Evolutionary conservation across 2,888 invertebrate species (phyloP).

Genomic region (Rhagium mordax): DNA sequence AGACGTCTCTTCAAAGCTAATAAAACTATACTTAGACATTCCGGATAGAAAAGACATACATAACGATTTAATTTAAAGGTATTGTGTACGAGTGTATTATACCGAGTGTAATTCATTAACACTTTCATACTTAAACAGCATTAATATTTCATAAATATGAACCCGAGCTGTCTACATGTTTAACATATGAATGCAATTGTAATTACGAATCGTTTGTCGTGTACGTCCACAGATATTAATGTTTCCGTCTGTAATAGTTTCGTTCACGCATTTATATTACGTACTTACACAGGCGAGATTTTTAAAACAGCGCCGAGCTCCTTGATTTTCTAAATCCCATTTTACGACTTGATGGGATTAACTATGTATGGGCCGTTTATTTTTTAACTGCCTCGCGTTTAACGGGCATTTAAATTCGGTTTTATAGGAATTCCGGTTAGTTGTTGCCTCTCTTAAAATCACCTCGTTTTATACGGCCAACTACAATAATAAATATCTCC

Average conservation of each 20-base stretch:
- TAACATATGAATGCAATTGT: slow-evolving; percentile 30
- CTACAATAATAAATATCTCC: too few species aligned
- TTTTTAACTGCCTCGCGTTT: not conserved
- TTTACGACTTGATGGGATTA: slow-evolving; percentile 14
- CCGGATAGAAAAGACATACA: not conserved
- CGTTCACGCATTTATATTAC: slow-evolving; percentile 22
- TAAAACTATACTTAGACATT: not conserved
- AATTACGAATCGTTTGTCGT: slow-evolving; percentile 23
- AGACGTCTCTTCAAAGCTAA: too few species aligned
- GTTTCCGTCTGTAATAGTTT: slow-evolving; percentile 20
- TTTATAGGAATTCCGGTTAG: not conserved
- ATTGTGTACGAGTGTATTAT: not conserved
- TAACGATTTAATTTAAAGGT: not conserved
- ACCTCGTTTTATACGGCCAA: not conserved
- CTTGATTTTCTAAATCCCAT: slow-evolving; percentile 7
- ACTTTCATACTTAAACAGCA: not conserved
- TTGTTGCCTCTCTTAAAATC: not conserved
- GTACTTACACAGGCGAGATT: slow-evolving; percentile 4
- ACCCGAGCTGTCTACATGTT: slow-evolving; percentile 13
- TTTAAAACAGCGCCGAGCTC: not conserved
- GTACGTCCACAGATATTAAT: slow-evolving; percentile 1
- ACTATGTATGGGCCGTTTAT: not conserved
- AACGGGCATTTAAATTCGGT: not conserved
- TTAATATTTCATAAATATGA: slow-evolving; percentile 11
- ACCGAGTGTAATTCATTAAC: slow-evolving; percentile 9